Evolutionary conservation across 1,140 invertebrate genomes (phyloP), one percentile per base, ranked within the genome.

Genomic region (Oscheius sp.): DNA sequence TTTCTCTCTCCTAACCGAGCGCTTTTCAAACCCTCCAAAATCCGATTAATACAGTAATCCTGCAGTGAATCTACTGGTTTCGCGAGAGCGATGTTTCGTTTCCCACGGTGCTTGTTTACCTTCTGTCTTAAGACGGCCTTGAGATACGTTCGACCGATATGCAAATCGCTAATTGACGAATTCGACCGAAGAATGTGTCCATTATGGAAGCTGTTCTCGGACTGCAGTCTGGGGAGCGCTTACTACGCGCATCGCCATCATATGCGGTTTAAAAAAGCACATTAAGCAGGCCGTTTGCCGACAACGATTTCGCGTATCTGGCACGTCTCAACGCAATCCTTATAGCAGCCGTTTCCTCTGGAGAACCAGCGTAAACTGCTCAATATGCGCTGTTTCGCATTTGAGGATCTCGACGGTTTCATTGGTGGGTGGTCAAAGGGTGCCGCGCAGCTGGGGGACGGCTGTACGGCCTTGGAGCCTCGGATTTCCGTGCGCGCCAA

Each of bases 391-490:
- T n/a, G n/a, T n/a, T n/a, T n/a, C n/a, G n/a, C n/a, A n/a, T n/a
- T n/a, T n/a, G n/a, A n/a, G n/a, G n/a, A n/a, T n/a, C n/a, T n/a
- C n/a, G n/a, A n/a, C n/a, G n/a, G n/a, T n/a, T n/a, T n/a, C n/a
- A n/a, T n/a, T n/a, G 13, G 38, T 13, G 38, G 20, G 10, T 55
- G 49, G 49, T 55, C 49, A 55, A 55, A 55, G 49, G 49, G 49
- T 55, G 49, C 49, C 49, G 49, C 49, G 49, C 49, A 55, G 49
- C 49, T 55, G 49, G 49, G 28, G 28, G 49, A 55, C 49, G 49
- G 49, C 49, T 20, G 23, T 26, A 55, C 28, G 49, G 15, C 49
- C 49, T 55, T 55, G 49, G 49, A 23, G 7, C 49, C 49, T 55
- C 23, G 49, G 49, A 55, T 55, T 55, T 55, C 49, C 49, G 49